These are phyloP conservation scores for Lasioglossum villosulum DNA, from an alignment of 2,888 invertebrate genomes.

Conservation along the genomic window DNA sequence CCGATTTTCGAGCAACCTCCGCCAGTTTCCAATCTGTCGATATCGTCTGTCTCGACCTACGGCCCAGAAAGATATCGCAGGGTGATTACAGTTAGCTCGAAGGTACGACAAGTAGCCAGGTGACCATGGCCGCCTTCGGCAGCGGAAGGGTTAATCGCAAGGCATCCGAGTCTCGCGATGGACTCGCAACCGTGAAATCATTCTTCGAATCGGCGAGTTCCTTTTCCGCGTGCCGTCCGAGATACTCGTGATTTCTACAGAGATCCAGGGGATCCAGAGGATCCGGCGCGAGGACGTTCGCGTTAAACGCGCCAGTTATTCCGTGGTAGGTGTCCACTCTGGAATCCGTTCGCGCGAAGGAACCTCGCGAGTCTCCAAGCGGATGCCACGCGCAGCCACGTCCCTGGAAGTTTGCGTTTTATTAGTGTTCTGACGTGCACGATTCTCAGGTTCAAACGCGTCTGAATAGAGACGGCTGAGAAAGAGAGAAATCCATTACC, in stretches of 20 bases:
- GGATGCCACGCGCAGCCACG: conserved; percentile 68
- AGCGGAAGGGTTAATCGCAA: neutral
- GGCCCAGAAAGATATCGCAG: neutral
- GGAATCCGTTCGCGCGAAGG: conserved; percentile 1
- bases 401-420: conserved; percentile 54
- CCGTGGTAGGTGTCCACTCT: neutral
- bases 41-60: neutral
- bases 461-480: conserved; percentile 18
- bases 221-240: conserved; percentile 30
- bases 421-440: conserved; percentile 49
- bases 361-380: neutral
- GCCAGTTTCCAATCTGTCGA: neutral
- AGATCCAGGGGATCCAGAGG: neutral
- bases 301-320: conserved; percentile 52
- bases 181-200: neutral
- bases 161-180: conserved; percentile 1
- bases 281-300: conserved; percentile 7
- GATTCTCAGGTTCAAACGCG: conserved; percentile 46
- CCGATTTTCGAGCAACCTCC: neutral
- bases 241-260: conserved; percentile 15
- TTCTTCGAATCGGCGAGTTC: conserved; percentile 19
- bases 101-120: neutral
- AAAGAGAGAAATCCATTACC: conserved; percentile 47
- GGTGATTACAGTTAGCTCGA: neutral
- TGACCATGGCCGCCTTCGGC: neutral